These are phyloP conservation scores for Hephaestus fuliginosus DNA, from an alignment of 2,797 vertebrate species.

Conservation along the genomic window DNA sequence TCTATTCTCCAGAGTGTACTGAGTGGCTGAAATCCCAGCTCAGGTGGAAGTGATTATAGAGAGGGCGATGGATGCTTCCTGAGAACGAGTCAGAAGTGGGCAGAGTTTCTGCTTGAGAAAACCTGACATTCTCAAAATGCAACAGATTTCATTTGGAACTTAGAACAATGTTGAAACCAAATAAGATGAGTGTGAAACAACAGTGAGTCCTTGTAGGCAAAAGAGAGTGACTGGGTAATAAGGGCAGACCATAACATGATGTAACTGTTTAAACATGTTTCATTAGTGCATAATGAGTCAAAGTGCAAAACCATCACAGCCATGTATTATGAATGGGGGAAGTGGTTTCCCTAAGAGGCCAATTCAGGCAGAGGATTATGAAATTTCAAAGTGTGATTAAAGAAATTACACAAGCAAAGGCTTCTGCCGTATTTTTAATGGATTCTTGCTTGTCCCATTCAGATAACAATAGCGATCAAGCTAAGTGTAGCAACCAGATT, in stretches of 20 bases:
- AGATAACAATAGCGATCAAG: background rate
- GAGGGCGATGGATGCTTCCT: conserved; percentile 18
- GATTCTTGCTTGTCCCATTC: background rate
- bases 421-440: background rate
- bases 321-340: background rate
- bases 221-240: conserved; percentile 12
- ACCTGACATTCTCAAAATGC: conserved; percentile 19
- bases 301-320: conserved; percentile 12
- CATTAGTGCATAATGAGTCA: conserved; percentile 31
- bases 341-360: background rate
- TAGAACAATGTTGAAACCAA: background rate
- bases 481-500: background rate
- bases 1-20: conserved; percentile 47
- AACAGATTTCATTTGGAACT: conserved; percentile 7
- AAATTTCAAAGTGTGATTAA: conserved; percentile 8
- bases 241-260: conserved; percentile 2
- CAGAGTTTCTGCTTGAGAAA: conserved; percentile 16
- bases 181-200: background rate
- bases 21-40: conserved; percentile 47
- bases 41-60: conserved; percentile 55
- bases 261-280: conserved; percentile 19
- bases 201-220: background rate
- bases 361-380: background rate
- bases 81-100: background rate
- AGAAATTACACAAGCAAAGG: conserved; percentile 10